phyloP scores from a whole-genome alignment of 2,113 vertebrate species.

The Theristicus caerulescens region DNA sequence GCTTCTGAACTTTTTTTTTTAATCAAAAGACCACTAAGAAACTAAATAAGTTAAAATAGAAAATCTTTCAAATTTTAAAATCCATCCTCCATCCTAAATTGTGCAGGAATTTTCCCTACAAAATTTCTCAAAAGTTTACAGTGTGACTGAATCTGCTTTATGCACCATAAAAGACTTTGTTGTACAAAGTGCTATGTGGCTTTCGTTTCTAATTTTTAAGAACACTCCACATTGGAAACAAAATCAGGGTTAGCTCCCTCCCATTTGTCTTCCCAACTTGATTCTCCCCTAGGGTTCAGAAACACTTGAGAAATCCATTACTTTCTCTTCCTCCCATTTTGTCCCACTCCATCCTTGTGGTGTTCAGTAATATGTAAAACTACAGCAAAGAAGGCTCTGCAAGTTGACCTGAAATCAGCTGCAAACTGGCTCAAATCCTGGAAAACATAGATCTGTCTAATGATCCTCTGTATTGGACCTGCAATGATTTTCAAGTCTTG shows the following conservation, averaged over 20 bases:
- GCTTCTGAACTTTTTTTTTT: not conserved
- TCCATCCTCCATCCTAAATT: not conserved
- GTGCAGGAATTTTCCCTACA: not conserved
- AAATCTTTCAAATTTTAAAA: not conserved
- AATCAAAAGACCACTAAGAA: not conserved
- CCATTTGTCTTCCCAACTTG: not conserved
- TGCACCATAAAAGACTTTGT: not conserved
- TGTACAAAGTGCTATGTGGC: not conserved
- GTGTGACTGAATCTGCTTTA: not conserved
- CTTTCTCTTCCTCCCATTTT: not conserved
- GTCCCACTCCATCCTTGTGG: not conserved
- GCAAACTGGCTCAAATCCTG: not conserved
- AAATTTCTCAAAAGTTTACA: not conserved
- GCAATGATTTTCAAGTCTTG: not conserved
- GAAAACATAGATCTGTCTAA: accelerated
- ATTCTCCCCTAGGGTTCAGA: not conserved
- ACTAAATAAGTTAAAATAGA: not conserved
- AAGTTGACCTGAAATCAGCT: not conserved
- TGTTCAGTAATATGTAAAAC: not conserved
- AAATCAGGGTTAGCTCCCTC: not conserved
- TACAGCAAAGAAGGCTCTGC: not conserved
- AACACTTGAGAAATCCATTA: not conserved
- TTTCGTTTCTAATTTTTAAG: not conserved
- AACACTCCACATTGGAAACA: not conserved
- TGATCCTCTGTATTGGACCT: not conserved